A percentile compares a stretch with the other conserved stretches of the same genome.
Conservation (phyloP, 2,113 vertebrate species). For the Ptychochromis oligacanthus region DNA sequence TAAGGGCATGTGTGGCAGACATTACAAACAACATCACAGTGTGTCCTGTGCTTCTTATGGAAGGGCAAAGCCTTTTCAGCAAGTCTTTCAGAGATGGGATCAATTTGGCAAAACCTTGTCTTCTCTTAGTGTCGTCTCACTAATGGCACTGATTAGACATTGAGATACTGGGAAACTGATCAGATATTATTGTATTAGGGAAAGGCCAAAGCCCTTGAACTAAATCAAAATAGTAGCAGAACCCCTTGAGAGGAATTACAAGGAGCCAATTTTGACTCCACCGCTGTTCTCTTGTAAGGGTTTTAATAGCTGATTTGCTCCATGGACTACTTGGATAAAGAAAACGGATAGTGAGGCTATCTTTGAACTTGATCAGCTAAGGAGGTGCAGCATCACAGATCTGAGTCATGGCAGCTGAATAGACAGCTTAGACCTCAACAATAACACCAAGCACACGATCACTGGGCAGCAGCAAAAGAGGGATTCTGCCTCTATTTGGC, state of each 20-base stretch:
- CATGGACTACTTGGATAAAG: slow-evolving; percentile 39
- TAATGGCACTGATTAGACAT: slow-evolving; percentile 44
- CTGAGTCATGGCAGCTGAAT: slow-evolving; percentile 64
- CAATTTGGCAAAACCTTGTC: slow-evolving; percentile 15
- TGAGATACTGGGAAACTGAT: slow-evolving; percentile 35
- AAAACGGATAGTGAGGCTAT: slow-evolving; percentile 35
- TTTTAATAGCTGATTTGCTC: slow-evolving; percentile 44
- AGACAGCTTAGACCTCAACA: slow-evolving; percentile 52
- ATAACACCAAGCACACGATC: slow-evolving; percentile 47
- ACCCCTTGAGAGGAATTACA: slow-evolving; percentile 41
- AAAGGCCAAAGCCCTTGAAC: slow-evolving; percentile 45
- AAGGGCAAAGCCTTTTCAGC: slow-evolving; percentile 24
- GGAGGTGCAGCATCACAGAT: slow-evolving; percentile 51
- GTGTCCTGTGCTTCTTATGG: neutral
- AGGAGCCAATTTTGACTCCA: slow-evolving; percentile 21
- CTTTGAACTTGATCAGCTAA: slow-evolving; percentile 53
- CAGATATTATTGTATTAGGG: slow-evolving; percentile 34
- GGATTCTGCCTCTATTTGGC: slow-evolving; percentile 48
- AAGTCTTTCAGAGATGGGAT: slow-evolving; percentile 18
- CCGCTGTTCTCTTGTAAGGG: slow-evolving; percentile 31
- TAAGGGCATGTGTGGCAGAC: neutral
- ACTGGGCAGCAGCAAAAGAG: slow-evolving; percentile 48
- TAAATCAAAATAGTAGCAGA: slow-evolving; percentile 37
- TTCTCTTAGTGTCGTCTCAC: neutral
- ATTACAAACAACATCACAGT: neutral